These are phyloP conservation scores for Cosmia trapezina DNA, from an alignment of 2,888 invertebrate genomes.

Conservation along the genomic window DNA sequence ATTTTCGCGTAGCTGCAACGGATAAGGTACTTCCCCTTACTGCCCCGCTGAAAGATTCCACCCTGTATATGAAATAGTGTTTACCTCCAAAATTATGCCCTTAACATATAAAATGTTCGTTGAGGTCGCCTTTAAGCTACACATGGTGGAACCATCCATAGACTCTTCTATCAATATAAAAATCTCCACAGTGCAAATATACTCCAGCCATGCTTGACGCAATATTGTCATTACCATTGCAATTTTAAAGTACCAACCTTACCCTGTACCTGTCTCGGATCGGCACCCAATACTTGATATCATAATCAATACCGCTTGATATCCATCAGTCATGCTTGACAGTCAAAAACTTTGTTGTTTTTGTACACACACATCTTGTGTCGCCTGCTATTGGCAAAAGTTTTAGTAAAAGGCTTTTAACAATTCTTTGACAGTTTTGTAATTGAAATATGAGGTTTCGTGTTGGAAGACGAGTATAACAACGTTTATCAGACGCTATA, in stretches of 20 bases:
- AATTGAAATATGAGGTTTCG: constrained; percentile 30
- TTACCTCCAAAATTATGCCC: too few relatives aligned
- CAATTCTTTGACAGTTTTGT: constrained; percentile 35
- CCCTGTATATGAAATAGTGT: too few relatives aligned
- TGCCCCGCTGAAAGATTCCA: too few relatives aligned
- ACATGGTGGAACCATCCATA: not conserved
- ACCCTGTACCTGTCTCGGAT: constrained; percentile 59
- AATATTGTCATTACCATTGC: constrained; percentile 23
- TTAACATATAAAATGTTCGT: too few relatives aligned
- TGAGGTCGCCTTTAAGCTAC: too few relatives aligned
- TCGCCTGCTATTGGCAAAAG: constrained; percentile 10
- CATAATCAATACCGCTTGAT: constrained; percentile 62
- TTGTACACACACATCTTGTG: constrained; percentile 20
- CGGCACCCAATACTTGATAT: constrained; percentile 58
- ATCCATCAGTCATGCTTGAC: constrained; percentile 51
- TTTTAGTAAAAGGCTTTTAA: constrained; percentile 23
- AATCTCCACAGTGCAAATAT: not conserved
- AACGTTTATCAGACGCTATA: constrained; percentile 4
- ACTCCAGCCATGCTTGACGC: constrained; percentile 11
- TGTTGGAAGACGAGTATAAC: not conserved
- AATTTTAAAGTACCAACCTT: constrained; percentile 24
- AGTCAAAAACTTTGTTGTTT: constrained; percentile 44
- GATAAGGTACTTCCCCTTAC: too few relatives aligned
- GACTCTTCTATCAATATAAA: not conserved
- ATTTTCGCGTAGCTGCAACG: too few relatives aligned